A percentile compares a stretch with the other conserved stretches of the same genome.
phyloP scores from a whole-genome alignment of 2,888 invertebrate genomes.

The Drosophila maculinotata region DNA sequence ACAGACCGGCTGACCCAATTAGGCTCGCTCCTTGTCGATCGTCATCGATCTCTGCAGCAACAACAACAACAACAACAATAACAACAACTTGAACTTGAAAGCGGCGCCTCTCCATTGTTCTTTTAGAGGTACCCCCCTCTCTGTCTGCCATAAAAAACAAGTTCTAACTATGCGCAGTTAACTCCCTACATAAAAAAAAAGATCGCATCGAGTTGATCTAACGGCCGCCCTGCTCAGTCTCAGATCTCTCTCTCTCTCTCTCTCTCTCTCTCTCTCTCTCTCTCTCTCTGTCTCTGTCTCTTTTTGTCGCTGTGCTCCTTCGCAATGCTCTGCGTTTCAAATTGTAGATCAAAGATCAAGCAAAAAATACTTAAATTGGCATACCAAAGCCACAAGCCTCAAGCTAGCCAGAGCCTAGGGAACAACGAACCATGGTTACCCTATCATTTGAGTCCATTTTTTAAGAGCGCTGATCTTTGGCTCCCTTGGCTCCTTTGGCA shows the following conservation, averaged over 20 bases:
- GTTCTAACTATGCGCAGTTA: slow-evolving; percentile 68
- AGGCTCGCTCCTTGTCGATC: slow-evolving; percentile 66
- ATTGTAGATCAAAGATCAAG: slow-evolving; percentile 81
- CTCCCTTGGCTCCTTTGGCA: too few species aligned
- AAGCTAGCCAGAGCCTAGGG: slow-evolving; percentile 38
- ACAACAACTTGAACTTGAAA: slow-evolving; percentile 73
- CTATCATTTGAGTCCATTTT: slow-evolving; percentile 55
- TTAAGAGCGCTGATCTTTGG: slow-evolving; percentile 7
- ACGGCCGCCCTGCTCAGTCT: slow-evolving; percentile 71
- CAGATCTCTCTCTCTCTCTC: slow-evolving; percentile 31
- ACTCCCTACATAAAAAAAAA: slow-evolving; percentile 68
- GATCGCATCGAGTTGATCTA: slow-evolving; percentile 78
- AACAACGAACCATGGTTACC: slow-evolving; percentile 63
- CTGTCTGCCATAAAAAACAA: slow-evolving; percentile 59
- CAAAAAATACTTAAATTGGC: slow-evolving; percentile 75
- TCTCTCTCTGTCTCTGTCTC: slow-evolving; percentile 8
- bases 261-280: not conserved
- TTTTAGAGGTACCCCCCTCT: slow-evolving; percentile 13
- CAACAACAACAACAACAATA: not conserved
- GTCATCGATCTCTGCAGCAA: slow-evolving; percentile 37
- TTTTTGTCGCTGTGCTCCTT: slow-evolving; percentile 36
- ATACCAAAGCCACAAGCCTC: slow-evolving; percentile 60
- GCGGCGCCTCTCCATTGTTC: slow-evolving; percentile 79
- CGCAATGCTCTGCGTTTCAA: slow-evolving; percentile 70
- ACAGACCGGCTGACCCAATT: slow-evolving; percentile 80